phyloP scores from a whole-genome alignment of 2,888 invertebrate genomes.

The Apoda limacodes region DNA sequence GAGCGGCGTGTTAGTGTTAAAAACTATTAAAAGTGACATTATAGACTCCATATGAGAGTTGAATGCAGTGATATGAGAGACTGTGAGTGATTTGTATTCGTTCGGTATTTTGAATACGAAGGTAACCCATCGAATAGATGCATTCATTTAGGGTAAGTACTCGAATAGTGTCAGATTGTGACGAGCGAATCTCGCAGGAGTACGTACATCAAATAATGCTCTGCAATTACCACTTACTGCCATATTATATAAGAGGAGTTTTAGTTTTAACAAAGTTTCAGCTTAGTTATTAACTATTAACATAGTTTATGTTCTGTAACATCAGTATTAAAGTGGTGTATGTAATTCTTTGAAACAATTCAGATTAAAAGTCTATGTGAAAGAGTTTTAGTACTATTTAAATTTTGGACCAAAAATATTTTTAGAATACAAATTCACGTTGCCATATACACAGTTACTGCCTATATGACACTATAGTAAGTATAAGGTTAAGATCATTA shows the following conservation, averaged over 20 bases:
- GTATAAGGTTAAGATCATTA: no score
- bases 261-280: constrained; percentile 52
- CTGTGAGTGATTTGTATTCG: constrained; percentile 33
- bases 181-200: constrained; percentile 53
- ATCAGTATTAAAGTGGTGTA: constrained; percentile 67
- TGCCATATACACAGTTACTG: constrained; percentile 64
- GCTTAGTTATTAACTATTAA: constrained; percentile 55
- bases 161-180: constrained; percentile 39
- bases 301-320: constrained; percentile 49
- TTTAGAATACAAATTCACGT: constrained; percentile 64
- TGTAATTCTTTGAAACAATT: constrained; percentile 47
- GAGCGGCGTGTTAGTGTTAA: no score
- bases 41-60: constrained; percentile 10
- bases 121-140: constrained; percentile 61
- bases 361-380: constrained; percentile 15
- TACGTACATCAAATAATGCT: constrained; percentile 27
- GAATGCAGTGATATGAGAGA: constrained; percentile 15
- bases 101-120: constrained; percentile 29
- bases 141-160: constrained; percentile 42
- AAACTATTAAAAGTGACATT: constrained; percentile 9
- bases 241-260: constrained; percentile 57
- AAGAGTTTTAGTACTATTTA: constrained; percentile 28
- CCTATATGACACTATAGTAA: constrained; percentile 65
- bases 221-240: constrained; percentile 56
- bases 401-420: constrained; percentile 65